Evolutionary conservation across 2,113 vertebrate genomes (phyloP).

Genomic region (Porphyrio hochstetteri): DNA sequence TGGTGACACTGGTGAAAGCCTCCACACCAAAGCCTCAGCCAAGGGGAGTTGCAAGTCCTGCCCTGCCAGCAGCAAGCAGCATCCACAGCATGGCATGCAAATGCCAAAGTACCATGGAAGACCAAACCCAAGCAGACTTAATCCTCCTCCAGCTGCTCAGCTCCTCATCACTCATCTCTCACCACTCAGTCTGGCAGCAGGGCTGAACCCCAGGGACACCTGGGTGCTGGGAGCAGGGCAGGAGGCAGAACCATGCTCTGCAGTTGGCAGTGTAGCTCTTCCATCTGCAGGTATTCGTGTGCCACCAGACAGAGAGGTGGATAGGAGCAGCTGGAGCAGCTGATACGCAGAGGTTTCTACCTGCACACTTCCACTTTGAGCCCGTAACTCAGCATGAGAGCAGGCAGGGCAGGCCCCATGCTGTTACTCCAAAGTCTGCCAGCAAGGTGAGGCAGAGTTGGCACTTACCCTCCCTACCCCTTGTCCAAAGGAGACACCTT

Average conservation of each 20-base stretch:
- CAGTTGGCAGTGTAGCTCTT: fast-evolving
- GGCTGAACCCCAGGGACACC: neutral
- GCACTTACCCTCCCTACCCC: neutral
- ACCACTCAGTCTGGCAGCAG: neutral
- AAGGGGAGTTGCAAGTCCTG: neutral
- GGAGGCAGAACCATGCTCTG: neutral
- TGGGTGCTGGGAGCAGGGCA: neutral
- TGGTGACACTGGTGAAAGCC: neutral
- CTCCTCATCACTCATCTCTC: neutral
- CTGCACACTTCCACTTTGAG: neutral
- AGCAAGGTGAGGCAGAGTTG: neutral
- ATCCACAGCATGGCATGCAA: neutral
- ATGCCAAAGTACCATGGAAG: neutral
- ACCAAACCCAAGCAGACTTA: neutral
- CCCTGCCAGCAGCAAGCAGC: neutral
- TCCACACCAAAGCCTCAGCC: neutral
- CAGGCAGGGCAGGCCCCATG: neutral
- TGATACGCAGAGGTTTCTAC: neutral
- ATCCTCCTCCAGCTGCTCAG: neutral
- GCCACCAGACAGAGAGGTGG: neutral
- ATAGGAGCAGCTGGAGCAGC: neutral
- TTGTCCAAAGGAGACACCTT: neutral
- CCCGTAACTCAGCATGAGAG: fast-evolving
- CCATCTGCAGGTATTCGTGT: neutral
- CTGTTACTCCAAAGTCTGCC: neutral